A percentile compares a stretch with the other conserved stretches of the same genome.
Evolutionary conservation across 92 coral and sea anemone genomes (phyloP).

Genomic region (Muricea muricata): DNA sequence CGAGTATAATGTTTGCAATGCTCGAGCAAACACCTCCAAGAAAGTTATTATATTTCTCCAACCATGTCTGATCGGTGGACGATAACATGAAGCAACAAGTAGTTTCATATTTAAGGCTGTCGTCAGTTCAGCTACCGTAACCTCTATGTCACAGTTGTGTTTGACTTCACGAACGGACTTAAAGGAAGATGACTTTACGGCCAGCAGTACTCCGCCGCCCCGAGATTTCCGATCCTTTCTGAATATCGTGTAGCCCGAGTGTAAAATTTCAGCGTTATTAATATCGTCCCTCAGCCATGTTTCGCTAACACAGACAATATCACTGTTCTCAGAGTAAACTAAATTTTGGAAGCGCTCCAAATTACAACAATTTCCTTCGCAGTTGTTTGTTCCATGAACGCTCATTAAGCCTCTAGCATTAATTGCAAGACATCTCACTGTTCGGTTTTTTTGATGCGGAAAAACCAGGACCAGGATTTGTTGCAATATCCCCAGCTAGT

Average conservation of each 20-base stretch:
- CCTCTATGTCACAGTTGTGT: neutral
- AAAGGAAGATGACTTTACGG: no score
- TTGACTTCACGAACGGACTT: no score
- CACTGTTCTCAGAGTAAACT: no score
- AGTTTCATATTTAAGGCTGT: neutral
- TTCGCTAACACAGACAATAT: no score
- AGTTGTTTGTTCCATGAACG: neutral
- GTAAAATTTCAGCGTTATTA: neutral
- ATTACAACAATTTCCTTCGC: neutral
- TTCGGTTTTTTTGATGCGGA: no score
- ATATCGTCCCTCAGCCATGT: conserved; percentile 45
- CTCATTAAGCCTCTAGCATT: conserved; percentile 13
- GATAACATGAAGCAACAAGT: no score
- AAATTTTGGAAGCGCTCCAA: conserved; percentile 40
- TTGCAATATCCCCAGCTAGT: no score
- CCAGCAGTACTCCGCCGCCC: no score
- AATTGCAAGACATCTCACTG: no score
- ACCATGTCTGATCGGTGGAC: conserved; percentile 39
- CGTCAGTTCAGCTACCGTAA: neutral
- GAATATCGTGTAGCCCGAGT: conserved; percentile 47
- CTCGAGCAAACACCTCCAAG: conserved; percentile 7
- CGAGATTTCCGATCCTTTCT: neutral
- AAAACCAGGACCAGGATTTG: no score
- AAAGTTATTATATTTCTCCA: conserved; percentile 45
- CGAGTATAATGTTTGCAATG: neutral